Base-by-base conservation (phyloP, 2,113 vertebrate species). In the Antigone vipio region DNA sequence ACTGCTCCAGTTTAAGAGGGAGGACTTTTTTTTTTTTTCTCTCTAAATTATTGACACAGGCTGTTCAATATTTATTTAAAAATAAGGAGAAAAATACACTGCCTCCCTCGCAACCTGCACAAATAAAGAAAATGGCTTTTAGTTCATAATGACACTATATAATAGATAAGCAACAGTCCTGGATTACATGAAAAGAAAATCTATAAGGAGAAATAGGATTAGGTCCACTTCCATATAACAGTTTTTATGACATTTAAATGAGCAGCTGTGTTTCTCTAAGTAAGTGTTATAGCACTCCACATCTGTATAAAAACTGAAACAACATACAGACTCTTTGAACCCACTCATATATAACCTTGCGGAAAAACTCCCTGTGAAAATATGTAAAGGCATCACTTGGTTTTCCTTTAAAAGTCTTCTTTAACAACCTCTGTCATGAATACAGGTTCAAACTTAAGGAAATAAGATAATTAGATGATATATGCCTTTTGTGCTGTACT, bases 31-130 rank as follows among this genome's bases (percentile, higher is more conserved):
- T 20, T 81, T 20, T 81, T 96, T 95, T 75, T 35, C 15, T 5
- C 68, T 78, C 89, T 67, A 82, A 91, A 93, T 95, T 97, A 92
- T 72, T 94, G 78, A 92, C 66, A 71, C 8, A 45, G n/a, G 42
- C 47, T 92, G 67, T 88, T 95, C 68, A 59, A 85, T 59, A 96
- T 87, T 94, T 95, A 87, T 90, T 96, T 85, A 42, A 91, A 97
- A 77, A 67, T 68, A 96, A 79, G 85, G 89, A 88, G 87, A 89
- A 92, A 86, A 89, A 95, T 68, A 35, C 83, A 62, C 75, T 92
- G 62, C 42, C 40, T 96, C 62, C 38, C 56, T 92, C 91, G 80
- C 76, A 84, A 55, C 63, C 47, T 92, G 75, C 64, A 83, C 47
- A 92, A 93, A 92, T 60, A 89, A 84, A 95, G 75, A 82, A 95